Conservation (phyloP, 2,797 vertebrate genomes). For the Mallotus villosus region DNA sequence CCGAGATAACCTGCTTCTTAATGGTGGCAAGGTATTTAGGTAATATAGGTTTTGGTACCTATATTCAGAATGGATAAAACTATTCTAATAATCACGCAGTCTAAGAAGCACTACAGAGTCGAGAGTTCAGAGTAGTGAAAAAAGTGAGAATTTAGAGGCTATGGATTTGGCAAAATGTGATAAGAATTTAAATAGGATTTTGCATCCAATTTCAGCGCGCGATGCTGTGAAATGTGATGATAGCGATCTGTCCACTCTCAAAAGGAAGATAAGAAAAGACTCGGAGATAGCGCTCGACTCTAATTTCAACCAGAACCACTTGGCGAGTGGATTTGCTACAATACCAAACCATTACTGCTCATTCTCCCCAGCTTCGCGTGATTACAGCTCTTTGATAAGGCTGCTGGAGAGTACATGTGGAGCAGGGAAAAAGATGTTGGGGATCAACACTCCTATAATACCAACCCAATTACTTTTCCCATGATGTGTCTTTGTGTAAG, state of each 20-base stretch:
- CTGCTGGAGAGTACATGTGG: slow-evolving; percentile 22
- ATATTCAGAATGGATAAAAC: neutral
- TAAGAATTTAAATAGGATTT: slow-evolving; percentile 65
- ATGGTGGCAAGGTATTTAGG: neutral
- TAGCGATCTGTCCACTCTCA: slow-evolving; percentile 44
- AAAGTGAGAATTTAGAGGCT: slow-evolving; percentile 5
- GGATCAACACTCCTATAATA: slow-evolving; percentile 2
- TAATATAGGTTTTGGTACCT: neutral
- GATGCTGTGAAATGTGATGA: slow-evolving; percentile 59
- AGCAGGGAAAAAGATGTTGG: slow-evolving; percentile 27
- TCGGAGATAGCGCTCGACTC: slow-evolving; percentile 47
- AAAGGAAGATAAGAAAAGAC: slow-evolving; percentile 59
- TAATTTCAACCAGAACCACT: slow-evolving; percentile 58
- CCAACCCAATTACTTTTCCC: neutral
- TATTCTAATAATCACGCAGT: neutral
- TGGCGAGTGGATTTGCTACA: slow-evolving; percentile 65
- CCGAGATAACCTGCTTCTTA: neutral
- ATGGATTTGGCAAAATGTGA: slow-evolving; percentile 49
- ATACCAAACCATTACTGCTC: slow-evolving; percentile 57
- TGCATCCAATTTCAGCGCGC: slow-evolving; percentile 34
- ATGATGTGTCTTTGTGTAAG: neutral
- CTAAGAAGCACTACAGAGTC: neutral
- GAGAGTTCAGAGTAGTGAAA: neutral
- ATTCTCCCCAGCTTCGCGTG: slow-evolving; percentile 47
- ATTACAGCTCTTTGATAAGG: slow-evolving; percentile 41